A percentile compares a stretch with the other conserved stretches of the same genome.
Conservation (phyloP, 2,113 vertebrate species). For the Nipponia nippon region DNA sequence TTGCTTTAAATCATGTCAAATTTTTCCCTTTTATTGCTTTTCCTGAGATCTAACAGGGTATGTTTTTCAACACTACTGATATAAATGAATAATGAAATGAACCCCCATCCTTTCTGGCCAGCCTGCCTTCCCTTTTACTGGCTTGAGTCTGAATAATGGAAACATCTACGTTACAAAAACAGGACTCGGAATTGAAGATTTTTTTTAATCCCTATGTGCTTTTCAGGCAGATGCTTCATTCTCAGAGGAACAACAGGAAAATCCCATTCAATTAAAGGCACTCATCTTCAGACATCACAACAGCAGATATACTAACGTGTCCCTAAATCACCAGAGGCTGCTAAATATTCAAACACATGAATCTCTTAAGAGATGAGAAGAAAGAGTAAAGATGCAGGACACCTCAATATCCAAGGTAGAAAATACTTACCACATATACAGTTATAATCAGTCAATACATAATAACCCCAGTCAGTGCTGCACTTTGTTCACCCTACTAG, state of each 20-base stretch:
- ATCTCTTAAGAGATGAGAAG: not conserved
- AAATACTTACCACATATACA: not conserved
- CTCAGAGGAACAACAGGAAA: constrained; percentile 10
- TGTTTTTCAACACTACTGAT: constrained; percentile 13
- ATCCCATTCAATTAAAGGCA: constrained; percentile 31
- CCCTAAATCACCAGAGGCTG: not conserved
- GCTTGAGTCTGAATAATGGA: not conserved
- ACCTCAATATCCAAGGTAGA: not conserved
- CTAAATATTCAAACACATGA: not conserved
- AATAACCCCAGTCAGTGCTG: not conserved
- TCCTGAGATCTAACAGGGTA: not conserved
- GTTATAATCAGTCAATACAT: not conserved
- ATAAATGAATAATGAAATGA: not conserved
- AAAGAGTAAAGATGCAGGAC: not conserved
- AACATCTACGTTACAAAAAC: not conserved
- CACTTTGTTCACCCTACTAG: not conserved
- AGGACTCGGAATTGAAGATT: not conserved
- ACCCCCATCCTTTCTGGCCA: not conserved
- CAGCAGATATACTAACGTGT: not conserved
- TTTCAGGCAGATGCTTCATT: not conserved
- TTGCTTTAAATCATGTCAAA: not conserved
- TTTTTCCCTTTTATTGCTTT: not conserved
- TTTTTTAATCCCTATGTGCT: not conserved
- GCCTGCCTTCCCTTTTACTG: not conserved
- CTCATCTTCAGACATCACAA: constrained; percentile 1